Evolutionary conservation across 2,888 invertebrate species (phyloP), one percentile per base, ranked within the genome.

Genomic region (Sycophila texana): DNA sequence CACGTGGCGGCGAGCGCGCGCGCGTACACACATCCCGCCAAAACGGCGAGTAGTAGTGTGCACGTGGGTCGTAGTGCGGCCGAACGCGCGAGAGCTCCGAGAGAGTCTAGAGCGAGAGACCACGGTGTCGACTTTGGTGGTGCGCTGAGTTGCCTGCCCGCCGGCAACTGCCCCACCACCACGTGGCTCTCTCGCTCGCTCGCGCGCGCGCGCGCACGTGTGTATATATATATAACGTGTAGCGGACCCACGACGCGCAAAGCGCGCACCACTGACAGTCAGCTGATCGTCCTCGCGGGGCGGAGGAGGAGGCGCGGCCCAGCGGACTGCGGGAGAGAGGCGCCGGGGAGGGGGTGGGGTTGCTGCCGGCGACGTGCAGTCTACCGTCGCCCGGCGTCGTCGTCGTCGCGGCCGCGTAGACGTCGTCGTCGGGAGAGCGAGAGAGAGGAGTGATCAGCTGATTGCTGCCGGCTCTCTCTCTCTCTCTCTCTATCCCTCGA

Each of bases 321-420:
- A 57, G 81, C 51, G 77, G 70, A 57, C 77, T 77, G 82, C 77
- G 80, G 76, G 77, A 82, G 84, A 77, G 77, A 39, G 39, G 39
- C 39, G 39, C 39, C 39, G 76, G 81, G 80, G 74, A 81, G 84
- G 78, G 80, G 82, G 82, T 82, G 81, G 84, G 82, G 84, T 86
- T 84, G 86, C 86, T 26, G 63, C 30, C 85, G 88, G 89, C 89
- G 88, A 87, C 89, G 86, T 86, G 88, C 87, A 87, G 89, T 89
- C 89, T 89, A 83, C 86, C 84, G 82, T 83, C 84, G 84, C 83
- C 83, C 79, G 67, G 51, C 80, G 74, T 65, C 74, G 75, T 65
- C 65, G 53, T 30, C 74, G 55, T 30, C 74, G 71, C 1, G 57
- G 39, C 47, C 58, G 71, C 26, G 67, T 67, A 16, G n/a, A 26